Conservation (phyloP, 1,140 invertebrate species). For the Hyles euphorbiae region DNA sequence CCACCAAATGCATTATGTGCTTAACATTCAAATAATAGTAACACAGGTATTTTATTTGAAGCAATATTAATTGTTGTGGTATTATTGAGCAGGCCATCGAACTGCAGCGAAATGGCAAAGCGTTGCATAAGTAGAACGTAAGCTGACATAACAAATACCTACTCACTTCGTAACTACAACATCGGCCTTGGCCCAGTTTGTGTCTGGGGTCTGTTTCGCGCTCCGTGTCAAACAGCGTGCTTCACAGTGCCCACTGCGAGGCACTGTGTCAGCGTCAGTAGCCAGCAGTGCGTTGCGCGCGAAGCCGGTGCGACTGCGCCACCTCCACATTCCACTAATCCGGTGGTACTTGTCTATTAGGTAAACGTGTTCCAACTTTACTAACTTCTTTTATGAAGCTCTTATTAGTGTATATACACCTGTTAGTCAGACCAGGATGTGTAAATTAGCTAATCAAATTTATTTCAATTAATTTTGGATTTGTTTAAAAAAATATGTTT, state of each 20-base stretch:
- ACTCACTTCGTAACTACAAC: conserved; percentile 52
- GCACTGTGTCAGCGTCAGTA: conserved; percentile 11
- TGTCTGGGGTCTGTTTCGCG: conserved; percentile 26
- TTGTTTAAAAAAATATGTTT: not conserved
- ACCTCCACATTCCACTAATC: not conserved
- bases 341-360: conserved; percentile 1
- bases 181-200: conserved; percentile 62
- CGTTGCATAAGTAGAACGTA: conserved; percentile 71
- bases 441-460: not conserved
- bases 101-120: conserved; percentile 59
- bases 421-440: not conserved
- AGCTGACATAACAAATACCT: conserved; percentile 65
- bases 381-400: not conserved
- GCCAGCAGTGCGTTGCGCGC: conserved; percentile 14
- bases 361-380: conserved; percentile 6
- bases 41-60: not conserved
- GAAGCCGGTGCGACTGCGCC: conserved; percentile 14
- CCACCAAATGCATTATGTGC: too few species aligned
- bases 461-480: not conserved
- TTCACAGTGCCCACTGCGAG: conserved; percentile 22
- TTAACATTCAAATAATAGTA: too few species aligned
- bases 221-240: conserved; percentile 21
- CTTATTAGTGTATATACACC: not conserved
- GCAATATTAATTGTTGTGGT: conserved; percentile 13
- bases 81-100: conserved; percentile 45